Conservation (phyloP, 2,888 invertebrate species). For the Cantharis rustica region DNA sequence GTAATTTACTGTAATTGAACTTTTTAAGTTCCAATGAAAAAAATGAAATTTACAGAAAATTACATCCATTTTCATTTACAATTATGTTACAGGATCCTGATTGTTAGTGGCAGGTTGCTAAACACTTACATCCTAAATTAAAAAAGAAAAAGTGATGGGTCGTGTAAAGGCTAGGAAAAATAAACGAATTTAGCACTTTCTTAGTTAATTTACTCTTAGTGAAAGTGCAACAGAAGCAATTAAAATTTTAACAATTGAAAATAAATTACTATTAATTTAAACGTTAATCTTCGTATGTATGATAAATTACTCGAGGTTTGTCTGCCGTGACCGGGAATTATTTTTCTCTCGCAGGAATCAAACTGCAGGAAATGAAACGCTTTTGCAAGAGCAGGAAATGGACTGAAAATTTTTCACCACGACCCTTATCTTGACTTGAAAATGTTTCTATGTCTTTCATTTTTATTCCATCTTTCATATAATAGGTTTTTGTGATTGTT, state of each 20-base stretch:
- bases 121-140: neutral
- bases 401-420: slow-evolving; percentile 47
- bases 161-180: neutral
- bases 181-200: slow-evolving; percentile 8
- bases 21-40: neutral
- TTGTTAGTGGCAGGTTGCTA: neutral
- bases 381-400: slow-evolving; percentile 48
- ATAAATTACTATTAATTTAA: slow-evolving; percentile 16
- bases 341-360: slow-evolving; percentile 43
- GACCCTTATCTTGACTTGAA: slow-evolving; percentile 46
- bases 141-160: neutral
- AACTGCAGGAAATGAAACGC: slow-evolving; percentile 51
- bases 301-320: slow-evolving; percentile 29
- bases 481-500: slow-evolving; percentile 33
- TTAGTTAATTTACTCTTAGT: neutral
- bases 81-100: neutral
- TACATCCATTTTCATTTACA: neutral
- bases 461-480: slow-evolving; percentile 35
- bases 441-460: slow-evolving; percentile 44
- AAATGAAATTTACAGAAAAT: neutral
- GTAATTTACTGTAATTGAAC: neutral
- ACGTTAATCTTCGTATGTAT: slow-evolving; percentile 26
- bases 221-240: neutral
- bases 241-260: neutral
- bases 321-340: slow-evolving; percentile 36